phyloP scores from a whole-genome alignment of 2,113 vertebrate species.

The Daphoenositta chrysoptera region DNA sequence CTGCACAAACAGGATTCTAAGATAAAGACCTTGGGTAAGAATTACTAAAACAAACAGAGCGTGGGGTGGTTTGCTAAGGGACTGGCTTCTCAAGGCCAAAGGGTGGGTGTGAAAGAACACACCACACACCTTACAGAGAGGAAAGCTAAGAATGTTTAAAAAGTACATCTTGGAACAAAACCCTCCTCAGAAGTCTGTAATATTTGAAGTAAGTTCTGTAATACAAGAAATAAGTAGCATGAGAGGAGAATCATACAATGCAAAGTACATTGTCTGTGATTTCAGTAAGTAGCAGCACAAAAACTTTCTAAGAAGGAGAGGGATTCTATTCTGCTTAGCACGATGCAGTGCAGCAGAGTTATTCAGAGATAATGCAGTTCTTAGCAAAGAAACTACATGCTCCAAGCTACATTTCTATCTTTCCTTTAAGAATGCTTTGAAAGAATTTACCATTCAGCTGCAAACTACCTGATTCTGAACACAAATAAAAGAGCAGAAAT shows the following conservation, averaged over 20 bases:
- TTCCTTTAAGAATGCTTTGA: neutral
- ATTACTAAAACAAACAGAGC: constrained; percentile 45
- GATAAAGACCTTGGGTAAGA: constrained; percentile 62
- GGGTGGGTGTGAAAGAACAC: neutral
- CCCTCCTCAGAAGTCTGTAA: neutral
- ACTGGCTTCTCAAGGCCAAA: constrained; percentile 31
- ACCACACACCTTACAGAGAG: neutral
- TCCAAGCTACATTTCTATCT: neutral
- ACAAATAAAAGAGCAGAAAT: neutral
- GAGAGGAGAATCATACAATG: neutral
- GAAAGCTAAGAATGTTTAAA: neutral
- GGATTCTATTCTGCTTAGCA: neutral
- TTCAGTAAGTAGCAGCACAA: neutral
- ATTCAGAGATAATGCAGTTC: neutral
- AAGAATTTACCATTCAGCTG: neutral
- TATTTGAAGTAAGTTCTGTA: neutral
- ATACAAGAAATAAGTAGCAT: too few species aligned
- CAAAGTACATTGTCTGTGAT: neutral
- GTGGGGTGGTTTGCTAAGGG: neutral
- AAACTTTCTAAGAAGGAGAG: neutral
- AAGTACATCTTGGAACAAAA: neutral
- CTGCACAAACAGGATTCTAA: constrained; percentile 58
- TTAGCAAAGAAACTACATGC: neutral
- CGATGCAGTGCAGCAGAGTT: neutral
- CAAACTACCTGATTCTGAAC: neutral